Percentiles rank a stretch among this genome's conserved stretches.
These are phyloP conservation scores for Drosophila sulfurigaster DNA, from an alignment of 1,140 invertebrate species.

Conservation along the genomic window DNA sequence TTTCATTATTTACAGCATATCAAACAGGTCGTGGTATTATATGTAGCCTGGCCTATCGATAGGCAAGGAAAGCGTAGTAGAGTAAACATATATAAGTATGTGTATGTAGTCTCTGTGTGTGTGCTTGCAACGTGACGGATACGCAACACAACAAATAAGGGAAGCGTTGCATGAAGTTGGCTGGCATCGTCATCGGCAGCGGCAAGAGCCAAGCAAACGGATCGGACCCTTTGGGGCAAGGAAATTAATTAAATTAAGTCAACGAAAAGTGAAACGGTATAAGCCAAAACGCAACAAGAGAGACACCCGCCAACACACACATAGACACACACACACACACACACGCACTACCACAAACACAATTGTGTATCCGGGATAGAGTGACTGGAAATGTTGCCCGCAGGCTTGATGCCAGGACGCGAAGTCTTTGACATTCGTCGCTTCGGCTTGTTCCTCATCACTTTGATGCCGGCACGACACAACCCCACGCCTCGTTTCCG, in stretches of 20 bases:
- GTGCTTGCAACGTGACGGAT: conserved; percentile 71
- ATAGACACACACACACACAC: conserved; percentile 35
- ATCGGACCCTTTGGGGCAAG: conserved; percentile 77
- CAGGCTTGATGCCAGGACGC: conserved; percentile 57
- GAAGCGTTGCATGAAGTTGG: conserved; percentile 11
- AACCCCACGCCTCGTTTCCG: background rate
- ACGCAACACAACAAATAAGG: conserved; percentile 66
- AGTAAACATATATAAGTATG: conserved; percentile 24
- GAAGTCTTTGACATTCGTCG: conserved; percentile 77
- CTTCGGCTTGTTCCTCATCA: conserved; percentile 50
- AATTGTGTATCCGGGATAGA: conserved; percentile 47
- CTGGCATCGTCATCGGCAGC: conserved; percentile 3
- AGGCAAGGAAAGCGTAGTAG: conserved; percentile 40
- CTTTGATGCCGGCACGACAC: conserved; percentile 58
- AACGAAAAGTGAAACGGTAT: conserved; percentile 81
- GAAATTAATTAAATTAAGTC: conserved; percentile 83
- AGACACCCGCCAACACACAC: conserved; percentile 22
- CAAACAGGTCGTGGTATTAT: conserved; percentile 48
- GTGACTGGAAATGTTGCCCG: conserved; percentile 64
- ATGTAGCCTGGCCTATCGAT: conserved; percentile 45
- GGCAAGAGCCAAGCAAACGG: conserved; percentile 52
- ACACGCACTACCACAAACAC: conserved; percentile 30
- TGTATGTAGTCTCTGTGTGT: conserved; percentile 27
- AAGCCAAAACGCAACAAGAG: conserved; percentile 44
- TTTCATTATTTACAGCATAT: conserved; percentile 83